Conservation (phyloP, 2,113 vertebrate genomes). For the Ancistrus triradiatus region DNA sequence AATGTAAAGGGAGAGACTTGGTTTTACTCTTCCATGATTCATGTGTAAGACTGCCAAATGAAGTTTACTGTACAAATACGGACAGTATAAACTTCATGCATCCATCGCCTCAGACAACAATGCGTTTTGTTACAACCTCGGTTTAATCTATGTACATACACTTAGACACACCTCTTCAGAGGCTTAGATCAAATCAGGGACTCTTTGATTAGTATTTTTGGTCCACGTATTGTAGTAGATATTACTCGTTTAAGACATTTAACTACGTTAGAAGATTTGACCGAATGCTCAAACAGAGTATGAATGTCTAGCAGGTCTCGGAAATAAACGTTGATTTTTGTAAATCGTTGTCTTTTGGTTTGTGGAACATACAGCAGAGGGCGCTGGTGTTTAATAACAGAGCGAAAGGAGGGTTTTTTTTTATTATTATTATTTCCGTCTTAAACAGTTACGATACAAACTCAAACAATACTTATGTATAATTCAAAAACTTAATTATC, state of each 20-base stretch:
- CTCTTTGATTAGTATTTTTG: neutral
- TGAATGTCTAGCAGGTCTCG: conserved; percentile 22
- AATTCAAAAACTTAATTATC: no score
- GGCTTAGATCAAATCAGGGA: neutral
- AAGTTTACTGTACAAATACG: neutral
- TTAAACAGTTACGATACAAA: no score
- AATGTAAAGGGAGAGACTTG: neutral
- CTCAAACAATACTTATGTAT: no score
- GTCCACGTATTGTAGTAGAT: neutral
- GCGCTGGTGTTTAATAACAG: conserved; percentile 8
- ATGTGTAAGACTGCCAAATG: neutral
- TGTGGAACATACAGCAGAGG: conserved; percentile 23
- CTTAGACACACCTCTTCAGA: conserved; percentile 3
- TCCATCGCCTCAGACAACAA: no score
- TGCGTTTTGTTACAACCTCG: neutral
- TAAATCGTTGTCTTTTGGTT: conserved; percentile 4
- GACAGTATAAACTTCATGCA: no score
- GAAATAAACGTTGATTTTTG: conserved; percentile 47
- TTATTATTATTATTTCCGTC: no score
- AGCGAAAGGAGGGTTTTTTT: no score
- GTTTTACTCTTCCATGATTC: neutral
- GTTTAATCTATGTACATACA: neutral
- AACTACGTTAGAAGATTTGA: neutral
- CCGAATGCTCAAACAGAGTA: neutral
- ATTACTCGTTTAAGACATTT: neutral